Conservation (phyloP, 2,888 invertebrate genomes). For the Autographa pulchrina region DNA sequence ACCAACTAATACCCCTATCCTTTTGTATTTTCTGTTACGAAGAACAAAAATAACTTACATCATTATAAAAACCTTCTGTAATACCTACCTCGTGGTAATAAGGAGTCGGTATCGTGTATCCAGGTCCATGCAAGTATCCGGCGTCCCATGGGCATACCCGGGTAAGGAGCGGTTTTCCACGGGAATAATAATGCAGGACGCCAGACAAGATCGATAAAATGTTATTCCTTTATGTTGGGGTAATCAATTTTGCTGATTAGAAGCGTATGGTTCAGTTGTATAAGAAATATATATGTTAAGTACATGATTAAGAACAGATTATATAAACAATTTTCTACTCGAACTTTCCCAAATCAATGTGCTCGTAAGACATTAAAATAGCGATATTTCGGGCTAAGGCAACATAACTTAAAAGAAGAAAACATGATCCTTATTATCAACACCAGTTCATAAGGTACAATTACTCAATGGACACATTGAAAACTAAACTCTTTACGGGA, state of each 20-base stretch:
- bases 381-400: no score
- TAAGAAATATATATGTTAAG: no score
- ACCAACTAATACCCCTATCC: neutral
- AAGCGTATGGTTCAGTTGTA: neutral
- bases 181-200: conserved; percentile 75
- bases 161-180: conserved; percentile 72
- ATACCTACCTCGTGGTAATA: conserved; percentile 36
- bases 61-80: conserved; percentile 28
- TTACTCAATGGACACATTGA: neutral
- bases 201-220: conserved; percentile 64
- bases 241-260: conserved; percentile 8
- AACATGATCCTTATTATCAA: neutral
- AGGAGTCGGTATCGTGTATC: conserved; percentile 69
- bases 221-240: conserved; percentile 43
- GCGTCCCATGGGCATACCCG: conserved; percentile 69
- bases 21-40: neutral
- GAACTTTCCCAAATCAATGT: no score
- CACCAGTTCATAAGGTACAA: neutral
- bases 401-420: no score
- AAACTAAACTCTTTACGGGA: neutral
- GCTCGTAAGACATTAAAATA: no score
- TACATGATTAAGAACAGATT: no score
- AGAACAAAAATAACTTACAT: neutral
- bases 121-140: conserved; percentile 63
- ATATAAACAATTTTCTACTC: no score